phyloP scores from a whole-genome alignment of 2,113 vertebrate genomes.

The Anoplopoma fimbria region DNA sequence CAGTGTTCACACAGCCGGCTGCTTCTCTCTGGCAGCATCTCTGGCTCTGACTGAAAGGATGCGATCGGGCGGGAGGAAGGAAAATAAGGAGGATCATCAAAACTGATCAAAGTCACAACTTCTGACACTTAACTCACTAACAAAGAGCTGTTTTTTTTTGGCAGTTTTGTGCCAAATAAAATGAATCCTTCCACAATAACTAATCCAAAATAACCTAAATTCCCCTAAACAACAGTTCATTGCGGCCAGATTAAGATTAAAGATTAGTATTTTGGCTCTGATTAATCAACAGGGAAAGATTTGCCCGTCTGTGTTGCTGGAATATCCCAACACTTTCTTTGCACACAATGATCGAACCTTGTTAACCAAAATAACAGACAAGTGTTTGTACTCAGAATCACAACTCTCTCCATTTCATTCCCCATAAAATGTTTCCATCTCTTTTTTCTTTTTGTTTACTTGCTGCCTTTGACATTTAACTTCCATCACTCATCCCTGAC shows the following conservation, averaged over 20 bases:
- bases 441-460: neutral
- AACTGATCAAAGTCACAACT: conserved; percentile 24
- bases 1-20: neutral
- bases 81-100: conserved; percentile 7
- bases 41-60: conserved; percentile 44
- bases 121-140: neutral
- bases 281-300: conserved; percentile 64
- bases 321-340: conserved; percentile 35
- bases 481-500: conserved; percentile 16
- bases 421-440: neutral
- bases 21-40: conserved; percentile 31
- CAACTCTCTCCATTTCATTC: neutral
- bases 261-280: conserved; percentile 76
- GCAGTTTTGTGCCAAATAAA: conserved; percentile 12
- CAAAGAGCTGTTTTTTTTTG: neutral
- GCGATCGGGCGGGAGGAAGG: neutral
- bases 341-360: neutral
- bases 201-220: conserved; percentile 66
- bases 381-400: neutral
- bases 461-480: conserved; percentile 22
- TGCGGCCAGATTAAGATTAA: conserved; percentile 69
- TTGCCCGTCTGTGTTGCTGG: conserved; percentile 33
- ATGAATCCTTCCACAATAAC: conserved; percentile 14
- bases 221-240: conserved; percentile 47
- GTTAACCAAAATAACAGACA: neutral